Evolutionary conservation across 2,113 vertebrate species (phyloP).

Genomic region (Pseudonaja textilis): DNA sequence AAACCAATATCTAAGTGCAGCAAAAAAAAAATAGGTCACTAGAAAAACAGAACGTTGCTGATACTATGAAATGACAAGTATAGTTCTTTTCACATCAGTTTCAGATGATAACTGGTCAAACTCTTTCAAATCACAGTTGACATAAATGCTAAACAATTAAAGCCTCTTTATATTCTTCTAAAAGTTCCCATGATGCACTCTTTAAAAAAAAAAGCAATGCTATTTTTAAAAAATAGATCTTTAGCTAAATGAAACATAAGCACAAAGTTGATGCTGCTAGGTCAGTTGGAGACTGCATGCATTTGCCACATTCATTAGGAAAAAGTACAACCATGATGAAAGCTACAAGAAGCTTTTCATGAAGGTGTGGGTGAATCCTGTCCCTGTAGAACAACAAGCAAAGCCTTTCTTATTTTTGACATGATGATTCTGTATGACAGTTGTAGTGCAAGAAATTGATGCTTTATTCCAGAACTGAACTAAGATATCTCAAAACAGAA

Average conservation of each 20-base stretch:
- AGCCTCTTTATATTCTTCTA: slow-evolving; percentile 16
- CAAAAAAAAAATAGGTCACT: slow-evolving; percentile 33
- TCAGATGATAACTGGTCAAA: slow-evolving; percentile 9
- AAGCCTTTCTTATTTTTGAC: not conserved
- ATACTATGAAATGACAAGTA: slow-evolving; percentile 17
- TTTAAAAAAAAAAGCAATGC: slow-evolving; percentile 14
- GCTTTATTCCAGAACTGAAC: not conserved
- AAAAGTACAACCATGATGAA: too few species aligned
- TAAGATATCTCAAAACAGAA: not conserved
- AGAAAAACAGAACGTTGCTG: not conserved
- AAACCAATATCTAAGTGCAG: slow-evolving; percentile 5
- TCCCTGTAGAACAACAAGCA: not conserved
- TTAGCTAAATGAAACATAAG: not conserved
- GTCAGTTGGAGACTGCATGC: not conserved
- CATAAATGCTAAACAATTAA: slow-evolving; percentile 19
- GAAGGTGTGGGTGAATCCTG: not conserved
- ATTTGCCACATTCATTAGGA: not conserved
- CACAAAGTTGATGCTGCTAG: not conserved
- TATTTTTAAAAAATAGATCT: not conserved
- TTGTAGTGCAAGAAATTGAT: not conserved
- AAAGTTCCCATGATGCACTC: slow-evolving; percentile 23
- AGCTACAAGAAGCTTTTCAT: not conserved
- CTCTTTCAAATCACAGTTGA: slow-evolving; percentile 30
- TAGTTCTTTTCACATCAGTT: not conserved
- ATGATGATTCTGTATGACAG: not conserved